Percentiles rank a stretch among this genome's conserved stretches.
These are phyloP conservation scores for Danionella cerebrum DNA, from an alignment of 2,113 vertebrate genomes.

Conservation along the genomic window DNA sequence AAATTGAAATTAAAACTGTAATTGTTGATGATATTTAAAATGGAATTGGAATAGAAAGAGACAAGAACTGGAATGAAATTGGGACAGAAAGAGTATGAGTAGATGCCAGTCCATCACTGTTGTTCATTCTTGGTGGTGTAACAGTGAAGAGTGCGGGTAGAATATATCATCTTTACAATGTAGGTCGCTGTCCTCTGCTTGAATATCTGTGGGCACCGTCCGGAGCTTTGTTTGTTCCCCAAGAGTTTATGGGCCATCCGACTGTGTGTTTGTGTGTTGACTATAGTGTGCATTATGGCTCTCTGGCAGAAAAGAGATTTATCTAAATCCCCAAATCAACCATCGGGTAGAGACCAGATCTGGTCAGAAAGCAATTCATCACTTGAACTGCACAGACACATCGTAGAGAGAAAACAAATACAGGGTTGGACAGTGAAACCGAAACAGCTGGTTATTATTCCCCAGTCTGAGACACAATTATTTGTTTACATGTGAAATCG, in stretches of 20 bases:
- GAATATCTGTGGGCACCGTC: not conserved
- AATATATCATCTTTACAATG: not conserved
- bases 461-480: too few species aligned
- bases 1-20: too few species aligned
- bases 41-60: too few species aligned
- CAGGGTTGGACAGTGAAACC: too few species aligned
- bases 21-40: too few species aligned
- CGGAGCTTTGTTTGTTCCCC: not conserved
- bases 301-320: conserved; percentile 43
- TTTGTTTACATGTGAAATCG: too few species aligned
- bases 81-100: too few species aligned
- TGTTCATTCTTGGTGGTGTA: too few species aligned
- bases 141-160: not conserved
- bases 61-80: too few species aligned
- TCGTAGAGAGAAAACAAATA: not conserved
- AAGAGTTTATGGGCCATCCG: not conserved
- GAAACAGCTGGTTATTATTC: too few species aligned
- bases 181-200: not conserved
- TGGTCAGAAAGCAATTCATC: conserved; percentile 56
- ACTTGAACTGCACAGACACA: conserved; percentile 26
- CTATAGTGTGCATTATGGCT: conserved; percentile 21
- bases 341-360: conserved; percentile 44
- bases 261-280: conserved; percentile 30
- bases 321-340: conserved; percentile 54
- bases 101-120: too few species aligned